Base-by-base conservation (phyloP, 92 coral and sea anemone genomes). In the Hydrozoanthus gracilis region DNA sequence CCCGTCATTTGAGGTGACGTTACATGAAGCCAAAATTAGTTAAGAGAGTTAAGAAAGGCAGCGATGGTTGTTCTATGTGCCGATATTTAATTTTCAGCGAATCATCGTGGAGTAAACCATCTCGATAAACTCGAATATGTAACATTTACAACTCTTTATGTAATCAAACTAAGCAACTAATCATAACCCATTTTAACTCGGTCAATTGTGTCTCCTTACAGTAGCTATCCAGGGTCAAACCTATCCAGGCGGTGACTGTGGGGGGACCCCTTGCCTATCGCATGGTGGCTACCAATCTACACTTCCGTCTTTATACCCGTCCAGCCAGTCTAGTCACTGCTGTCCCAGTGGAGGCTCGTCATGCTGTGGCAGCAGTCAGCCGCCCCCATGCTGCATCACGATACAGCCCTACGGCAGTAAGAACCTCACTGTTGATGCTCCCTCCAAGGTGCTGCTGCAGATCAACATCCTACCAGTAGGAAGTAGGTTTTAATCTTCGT, bases 381-480 rank as follows among this genome's bases (percentile, higher is more conserved):
- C 82, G 13, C 82, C 82, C 45, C 82, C 82, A 62, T 76, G 82
- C 60, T 76, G 82, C 45, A 76, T 76, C 8, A 52, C 66, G 8
- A 27, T 76, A 20, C 66, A 76, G 82, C 82, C 82, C 4, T 76
- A 15, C 46, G 51, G 45, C 62, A 79, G 84, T 44, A 79, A 79
- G 73, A 79, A 64, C 44, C 7, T 79, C 15, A 79, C 84, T 5
- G 84, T 79, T 13, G 18, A 79, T 4, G 84, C 84, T 12, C 84
- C 84, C 45, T 79, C 84, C 44, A 79, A 79, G 73, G 84, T 79
- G 9, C 47, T 45, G 51, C 17, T 79, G 46, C 71, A 79, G 84
- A 62, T 79, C 51, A 79, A 79, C 72, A 66, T 79, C 10, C 84
- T 79, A 44, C 84, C 84, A 0, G 84, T 79, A 17, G 4, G 2